Evolutionary conservation across 2,888 invertebrate species (phyloP), one percentile per base, ranked within the genome.

Genomic region (Trichogramma dendrolimi): DNA sequence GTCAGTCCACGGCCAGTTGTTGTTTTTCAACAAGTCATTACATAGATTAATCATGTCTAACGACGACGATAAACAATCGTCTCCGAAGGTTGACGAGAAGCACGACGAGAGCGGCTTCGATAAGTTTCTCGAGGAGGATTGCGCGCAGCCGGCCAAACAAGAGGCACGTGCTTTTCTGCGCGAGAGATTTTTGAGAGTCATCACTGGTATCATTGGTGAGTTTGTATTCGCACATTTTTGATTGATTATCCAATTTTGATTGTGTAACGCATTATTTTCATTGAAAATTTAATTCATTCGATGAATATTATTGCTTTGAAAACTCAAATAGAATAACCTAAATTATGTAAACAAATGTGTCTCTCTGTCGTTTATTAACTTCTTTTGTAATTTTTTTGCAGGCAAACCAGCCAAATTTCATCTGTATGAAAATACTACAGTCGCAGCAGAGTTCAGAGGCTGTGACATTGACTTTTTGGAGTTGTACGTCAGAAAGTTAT

Each of bases 171-270:
- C 80, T 52, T 76, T 77, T 68, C 65, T 82, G 44, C 74, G 81
- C n/a, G 80, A 81, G 73, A 72, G 78, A 66, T 82, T 80, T 70
- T 70, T 82, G 4, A 71, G 78, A 63, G 74, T 75, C 8, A 68
- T 81, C 53, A 78, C 77, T 46, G 77, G 79, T 46, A 71, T 81
- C 46, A 75, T 79, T 62, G 81, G 81, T 79, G 72, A 70, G 74
- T 56, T 55, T 39, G 11, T 58, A 56, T 56, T 61, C 62, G 43
- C 58, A 27, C 1, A 27, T 27, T 27, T 27, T 27, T 27, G 27
- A 27, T 27, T 27, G 27, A 27, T 27, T 27, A 27, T 27, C 3
- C 27, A 27, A 27, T 27, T 27, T 27, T 27, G 0, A 27, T 27
- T 27, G 1, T 27, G 27, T 27, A 27, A 27, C 3, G 27, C 27